Base-by-base conservation (phyloP, 1,140 invertebrate species). In the Caenorhabditis remanei region DNA sequence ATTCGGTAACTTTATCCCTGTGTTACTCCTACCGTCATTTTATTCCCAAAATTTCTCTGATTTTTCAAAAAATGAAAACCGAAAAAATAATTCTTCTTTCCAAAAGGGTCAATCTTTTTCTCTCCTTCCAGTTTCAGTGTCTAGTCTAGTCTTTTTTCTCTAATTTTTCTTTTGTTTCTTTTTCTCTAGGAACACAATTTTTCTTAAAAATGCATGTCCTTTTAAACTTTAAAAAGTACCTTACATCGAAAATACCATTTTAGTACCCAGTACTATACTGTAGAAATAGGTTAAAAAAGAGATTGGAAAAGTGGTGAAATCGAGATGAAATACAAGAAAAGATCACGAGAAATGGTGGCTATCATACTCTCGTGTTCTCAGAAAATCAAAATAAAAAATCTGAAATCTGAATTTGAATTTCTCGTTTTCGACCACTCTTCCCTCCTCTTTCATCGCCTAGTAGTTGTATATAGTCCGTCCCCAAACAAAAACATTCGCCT, bases 401-500 rank as follows among this genome's bases (percentile, higher is more conserved):
- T 0, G 32, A 32, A 2, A 1, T 32, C 32, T 1, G 32, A 32
- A 1, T 32, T 32, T 2, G 32, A 2, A 32, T 32, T 32, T 32
- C 32, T 32, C 32, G 32, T 32, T 32, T 32, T 32, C 32, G 32
- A 32, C 32, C 32, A 32, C 32, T 32, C 2, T 32, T 32, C 32
- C 56, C 14, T 32, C 32, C 8, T 16, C 61, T 19, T 9, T 24
- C 21, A 7, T 3, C 16, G 13, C 19, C 16, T 46, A 0, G 14
- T 79, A 79, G 71, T 19, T 79, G 71, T 79, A 79, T 79, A 79
- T 79, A 79, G 71, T 53, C 71, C 21, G 16, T 43, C 3, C 40
- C 16, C 41, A 32, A 32, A 32, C 32, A 32, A 32, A 32, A 32
- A 32, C 32, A 32, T 32, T 32, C 32, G 32, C 2, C 32, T 32